Base-by-base conservation (phyloP, 2,113 vertebrate species). In the Sylvilagus bachmani region DNA sequence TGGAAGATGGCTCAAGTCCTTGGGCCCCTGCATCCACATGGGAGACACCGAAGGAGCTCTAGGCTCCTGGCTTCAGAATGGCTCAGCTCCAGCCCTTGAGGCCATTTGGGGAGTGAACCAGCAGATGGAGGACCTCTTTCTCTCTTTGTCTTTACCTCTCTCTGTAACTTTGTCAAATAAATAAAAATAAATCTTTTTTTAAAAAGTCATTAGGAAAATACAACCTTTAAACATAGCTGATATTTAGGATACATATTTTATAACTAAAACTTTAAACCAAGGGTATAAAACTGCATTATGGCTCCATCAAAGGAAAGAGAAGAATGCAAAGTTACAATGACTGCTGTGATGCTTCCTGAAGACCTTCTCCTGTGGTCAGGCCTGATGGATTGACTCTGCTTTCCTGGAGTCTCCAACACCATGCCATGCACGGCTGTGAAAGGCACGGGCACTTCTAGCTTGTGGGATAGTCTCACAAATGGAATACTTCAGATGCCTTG, bases 211-310 rank as follows among this genome's bases (percentile, higher is more conserved):
- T 84, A 49, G 21, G 86, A 85, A 86, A 89, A 38, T 25, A 61
- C 3, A 53, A 66, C 11, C n/a, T 79, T 82, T 83, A 83, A 73
- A 58, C 61, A 75, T 0, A 80, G 11, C 8, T 58, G n/a, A 73
- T 95, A 89, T 74, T 91, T 67, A 86, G 83, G 21, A 74, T 44
- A 90, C 6, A 71, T 1, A 64, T n/a, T 64, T 86, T 89, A 55
- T 22, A 90, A 82, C 8, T 5, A 49, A 84, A 96, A 77, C 53
- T 14, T 93, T 78, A 95, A 73, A 81, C 22, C 2, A 44, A 5
- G 29, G 24, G 44, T 80, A 6, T 80, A 67, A 91, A 96, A 89
- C 44, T 77, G 14, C 29, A 55, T n/a, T 77, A 66, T 21, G 38
- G 14, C n/a, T 67, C 21, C 33, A 17, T 36, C 51, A 92, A 88